Base-by-base conservation (phyloP, 64 coral and sea anemone species). In the Actinia equina region DNA sequence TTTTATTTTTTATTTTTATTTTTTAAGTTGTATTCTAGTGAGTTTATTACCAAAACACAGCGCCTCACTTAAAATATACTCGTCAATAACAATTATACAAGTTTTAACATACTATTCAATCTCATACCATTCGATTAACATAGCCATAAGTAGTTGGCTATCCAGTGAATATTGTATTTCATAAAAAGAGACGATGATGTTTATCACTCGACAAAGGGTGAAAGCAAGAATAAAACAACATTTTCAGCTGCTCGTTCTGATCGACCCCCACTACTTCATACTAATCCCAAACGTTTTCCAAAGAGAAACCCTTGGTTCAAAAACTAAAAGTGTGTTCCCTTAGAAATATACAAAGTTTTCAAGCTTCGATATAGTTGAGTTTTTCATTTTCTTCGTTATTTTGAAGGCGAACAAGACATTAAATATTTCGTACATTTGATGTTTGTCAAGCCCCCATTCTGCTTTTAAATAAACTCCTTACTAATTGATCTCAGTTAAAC, bases 401-500 rank as follows among this genome's bases (percentile, higher is more conserved):
- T 16, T 74, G 4, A n/a, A 65, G 10, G 25, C 3, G 7, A n/a
- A 74, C 12, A 74, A 14, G 2, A 13, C 69, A 12, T 37, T 74
- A 30, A 74, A 74, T 12, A 11, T 37, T 37, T 74, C 11, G n/a
- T 74, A 74, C 69, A 41, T 74, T 74, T 77, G 85, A 77, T 97
- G 91, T 97, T 97, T 97, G 94, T 85, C 87, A 91, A 90, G 49
- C 52, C 56, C 46, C 71, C 82, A 88, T 93, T 97, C 89, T 93
- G 62, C 64, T 88, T 97, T 93, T 93, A 97, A 90, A 97, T 97
- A 97, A 97, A 97, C 94, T 90, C 78, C 77, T 64, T 85, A 86
- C 93, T 97, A 97, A 97, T 97, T 97, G 91, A 97, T 92, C 88
- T 83, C 88, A 88, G 92, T 97, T 97, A 97, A 97, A 97, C 91